phyloP scores from a whole-genome alignment of 2,888 invertebrate genomes.

The Habroteleia sp. region DNA sequence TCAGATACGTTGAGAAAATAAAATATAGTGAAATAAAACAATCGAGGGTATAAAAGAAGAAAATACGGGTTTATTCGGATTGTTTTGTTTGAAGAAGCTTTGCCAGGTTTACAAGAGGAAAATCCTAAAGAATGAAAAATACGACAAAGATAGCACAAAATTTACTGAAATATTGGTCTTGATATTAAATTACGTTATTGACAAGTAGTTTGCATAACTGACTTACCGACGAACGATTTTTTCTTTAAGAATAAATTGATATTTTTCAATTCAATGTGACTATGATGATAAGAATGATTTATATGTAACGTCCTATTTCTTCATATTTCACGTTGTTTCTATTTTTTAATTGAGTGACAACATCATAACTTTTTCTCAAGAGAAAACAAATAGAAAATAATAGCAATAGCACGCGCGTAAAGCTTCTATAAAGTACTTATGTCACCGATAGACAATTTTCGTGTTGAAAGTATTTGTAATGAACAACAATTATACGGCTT shows the following conservation, averaged over 20 bases:
- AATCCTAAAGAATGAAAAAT: slow-evolving; percentile 44
- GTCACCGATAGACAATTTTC: slow-evolving; percentile 25
- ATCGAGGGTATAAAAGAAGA: slow-evolving; percentile 48
- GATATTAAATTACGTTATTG: slow-evolving; percentile 71
- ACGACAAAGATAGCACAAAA: slow-evolving; percentile 28
- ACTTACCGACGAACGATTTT: no score
- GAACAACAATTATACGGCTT: no score
- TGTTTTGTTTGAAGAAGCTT: slow-evolving; percentile 58
- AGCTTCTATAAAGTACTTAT: slow-evolving; percentile 37
- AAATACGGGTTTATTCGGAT: slow-evolving; percentile 51
- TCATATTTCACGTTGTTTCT: slow-evolving; percentile 14
- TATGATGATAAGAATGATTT: no score
- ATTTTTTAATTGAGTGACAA: slow-evolving; percentile 32
- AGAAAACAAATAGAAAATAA: slow-evolving; percentile 32
- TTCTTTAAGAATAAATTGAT: no score
- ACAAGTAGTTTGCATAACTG: slow-evolving; percentile 39
- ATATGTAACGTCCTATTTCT: slow-evolving; percentile 17
- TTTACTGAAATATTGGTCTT: slow-evolving; percentile 54
- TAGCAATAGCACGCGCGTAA: slow-evolving; percentile 32
- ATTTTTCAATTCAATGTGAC: no score
- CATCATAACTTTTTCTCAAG: slow-evolving; percentile 39
- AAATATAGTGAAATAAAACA: slow-evolving; percentile 56
- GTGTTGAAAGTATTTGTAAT: slow-evolving; percentile 16
- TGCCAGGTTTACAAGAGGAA: slow-evolving; percentile 36
- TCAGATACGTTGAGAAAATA: slow-evolving; percentile 55